Conservation (phyloP, 2,888 invertebrate species). For the Belgica antarctica region DNA sequence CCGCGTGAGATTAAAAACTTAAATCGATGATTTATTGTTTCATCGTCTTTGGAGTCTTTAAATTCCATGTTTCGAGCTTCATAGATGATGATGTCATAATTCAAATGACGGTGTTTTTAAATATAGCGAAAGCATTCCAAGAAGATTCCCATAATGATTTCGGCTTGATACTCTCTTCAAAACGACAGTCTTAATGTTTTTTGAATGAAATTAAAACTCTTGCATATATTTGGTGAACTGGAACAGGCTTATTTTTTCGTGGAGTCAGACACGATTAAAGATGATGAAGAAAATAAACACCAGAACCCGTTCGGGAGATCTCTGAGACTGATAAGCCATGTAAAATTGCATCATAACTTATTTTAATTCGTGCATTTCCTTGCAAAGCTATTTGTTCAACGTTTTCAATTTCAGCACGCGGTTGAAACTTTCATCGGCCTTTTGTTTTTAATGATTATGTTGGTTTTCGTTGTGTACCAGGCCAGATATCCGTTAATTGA, state of each 20-base stretch:
- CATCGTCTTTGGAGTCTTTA: too few relatives aligned
- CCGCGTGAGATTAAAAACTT: slow-evolving; percentile 3
- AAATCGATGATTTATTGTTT: slow-evolving; percentile 9
- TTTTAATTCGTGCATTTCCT: background rate
- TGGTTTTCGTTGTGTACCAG: background rate
- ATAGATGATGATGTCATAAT: background rate
- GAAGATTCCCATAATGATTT: background rate
- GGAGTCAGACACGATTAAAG: background rate
- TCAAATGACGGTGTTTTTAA: background rate
- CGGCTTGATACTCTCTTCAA: background rate
- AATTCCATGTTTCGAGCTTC: too few relatives aligned
- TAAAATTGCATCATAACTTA: background rate
- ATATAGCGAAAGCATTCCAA: background rate
- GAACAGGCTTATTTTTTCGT: background rate
- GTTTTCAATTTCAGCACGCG: background rate
- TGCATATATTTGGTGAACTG: background rate
- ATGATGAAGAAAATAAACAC: background rate
- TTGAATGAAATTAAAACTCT: background rate
- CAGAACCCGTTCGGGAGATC: background rate
- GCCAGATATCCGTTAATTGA: slow-evolving; percentile 1
- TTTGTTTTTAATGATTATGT: background rate
- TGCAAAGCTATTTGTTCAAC: background rate
- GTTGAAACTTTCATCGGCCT: background rate
- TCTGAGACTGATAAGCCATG: background rate
- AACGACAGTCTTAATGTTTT: background rate